These are phyloP conservation scores for Callionymus lyra DNA, from an alignment of 2,113 vertebrate species.

Conservation along the genomic window DNA sequence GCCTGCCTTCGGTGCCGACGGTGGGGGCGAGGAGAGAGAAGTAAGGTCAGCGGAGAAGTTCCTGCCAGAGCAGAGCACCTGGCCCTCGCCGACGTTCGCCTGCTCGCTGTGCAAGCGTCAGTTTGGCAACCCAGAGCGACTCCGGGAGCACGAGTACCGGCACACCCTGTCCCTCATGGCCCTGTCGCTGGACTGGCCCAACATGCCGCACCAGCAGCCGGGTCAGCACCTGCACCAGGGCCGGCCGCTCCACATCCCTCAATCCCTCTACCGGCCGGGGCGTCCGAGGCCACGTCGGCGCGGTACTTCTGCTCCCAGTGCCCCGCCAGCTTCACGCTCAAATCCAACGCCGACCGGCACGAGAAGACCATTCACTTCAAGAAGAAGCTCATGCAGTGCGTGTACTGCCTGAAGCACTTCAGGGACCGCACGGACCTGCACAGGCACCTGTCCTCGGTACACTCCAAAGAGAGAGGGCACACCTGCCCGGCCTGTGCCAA, in stretches of 20 bases:
- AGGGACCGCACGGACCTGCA: conserved; percentile 71
- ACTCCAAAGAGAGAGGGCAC: conserved; percentile 57
- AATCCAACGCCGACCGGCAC: conserved; percentile 73
- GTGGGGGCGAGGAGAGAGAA: conserved; percentile 40
- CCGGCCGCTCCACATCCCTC: conserved; percentile 29
- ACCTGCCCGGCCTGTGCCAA: conserved; percentile 63
- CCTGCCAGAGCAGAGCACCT: conserved; percentile 41
- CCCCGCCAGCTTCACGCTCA: conserved; percentile 72
- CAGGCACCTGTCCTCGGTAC: conserved; percentile 62
- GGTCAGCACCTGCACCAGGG: conserved; percentile 21
- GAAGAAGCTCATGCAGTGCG: conserved; percentile 73
- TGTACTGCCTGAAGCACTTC: conserved; percentile 63
- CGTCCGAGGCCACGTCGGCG: conserved; percentile 13
- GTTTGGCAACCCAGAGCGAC: conserved; percentile 64
- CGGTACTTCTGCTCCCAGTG: conserved; percentile 75
- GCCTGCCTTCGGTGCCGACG: conserved; percentile 38
- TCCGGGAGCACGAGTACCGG: conserved; percentile 66
- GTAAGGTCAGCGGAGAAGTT: conserved; percentile 28
- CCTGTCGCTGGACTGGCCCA: conserved; percentile 53
- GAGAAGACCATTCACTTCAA: conserved; percentile 74
- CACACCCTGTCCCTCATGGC: conserved; percentile 62
- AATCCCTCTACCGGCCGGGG: conserved; percentile 26
- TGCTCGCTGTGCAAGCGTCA: conserved; percentile 75
- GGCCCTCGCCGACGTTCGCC: conserved; percentile 52
- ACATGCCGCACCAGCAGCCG: conserved; percentile 11